Evolutionary conservation across 2,888 invertebrate genomes (phyloP).

Genomic region (Abrostola triplasia): DNA sequence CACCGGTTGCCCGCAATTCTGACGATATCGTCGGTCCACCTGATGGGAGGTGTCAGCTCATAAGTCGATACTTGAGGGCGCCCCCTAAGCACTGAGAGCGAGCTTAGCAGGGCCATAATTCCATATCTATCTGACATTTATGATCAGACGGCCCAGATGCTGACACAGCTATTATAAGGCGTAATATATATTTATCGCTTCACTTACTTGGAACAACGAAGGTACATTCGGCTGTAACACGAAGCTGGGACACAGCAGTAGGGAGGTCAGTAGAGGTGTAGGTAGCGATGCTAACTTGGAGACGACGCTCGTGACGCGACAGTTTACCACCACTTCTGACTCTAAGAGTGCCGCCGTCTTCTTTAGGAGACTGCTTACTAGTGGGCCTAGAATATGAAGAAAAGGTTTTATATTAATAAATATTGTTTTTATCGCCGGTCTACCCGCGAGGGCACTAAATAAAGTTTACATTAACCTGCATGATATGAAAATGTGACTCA

Average conservation of each 20-base stretch:
- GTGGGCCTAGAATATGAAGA: conserved; percentile 89
- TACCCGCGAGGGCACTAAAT: too few relatives aligned
- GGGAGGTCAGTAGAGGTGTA: conserved; percentile 95
- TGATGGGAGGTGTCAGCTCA: too few relatives aligned
- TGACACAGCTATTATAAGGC: too few relatives aligned
- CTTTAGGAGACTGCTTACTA: conserved; percentile 93
- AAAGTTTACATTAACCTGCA: too few relatives aligned
- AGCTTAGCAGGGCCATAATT: too few relatives aligned
- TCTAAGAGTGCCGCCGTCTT: conserved; percentile 95
- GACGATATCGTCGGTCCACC: too few relatives aligned
- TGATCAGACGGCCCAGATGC: too few relatives aligned
- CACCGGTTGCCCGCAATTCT: too few relatives aligned
- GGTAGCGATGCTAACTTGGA: conserved; percentile 96
- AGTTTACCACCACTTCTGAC: conserved; percentile 95
- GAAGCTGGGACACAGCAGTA: conserved; percentile 94
- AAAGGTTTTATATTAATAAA: not conserved
- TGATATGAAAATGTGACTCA: too few relatives aligned
- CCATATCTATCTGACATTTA: too few relatives aligned
- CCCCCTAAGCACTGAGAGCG: too few relatives aligned
- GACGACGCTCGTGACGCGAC: conserved; percentile 95
- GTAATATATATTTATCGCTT: not conserved
- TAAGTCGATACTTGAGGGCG: not conserved
- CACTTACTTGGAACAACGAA: conserved; percentile 94
- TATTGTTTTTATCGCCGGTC: too few relatives aligned
- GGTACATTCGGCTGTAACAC: conserved; percentile 97